A percentile compares a stretch with the other conserved stretches of the same genome.
phyloP scores from a whole-genome alignment of 2,797 vertebrate genomes.

The Phrynocephalus guinanensis region DNA sequence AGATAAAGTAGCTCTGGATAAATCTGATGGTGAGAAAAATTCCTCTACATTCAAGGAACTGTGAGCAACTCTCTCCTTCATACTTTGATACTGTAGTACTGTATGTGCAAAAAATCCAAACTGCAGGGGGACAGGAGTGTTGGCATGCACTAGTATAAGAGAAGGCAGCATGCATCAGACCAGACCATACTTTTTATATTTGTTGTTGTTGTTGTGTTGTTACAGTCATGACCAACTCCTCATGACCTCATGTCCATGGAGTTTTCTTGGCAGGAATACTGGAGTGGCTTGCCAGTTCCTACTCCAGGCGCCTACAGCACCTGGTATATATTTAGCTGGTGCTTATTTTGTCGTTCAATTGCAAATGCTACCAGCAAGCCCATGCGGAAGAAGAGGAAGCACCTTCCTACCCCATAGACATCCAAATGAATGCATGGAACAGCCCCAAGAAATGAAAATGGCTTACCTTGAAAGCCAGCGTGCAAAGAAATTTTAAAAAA shows the following conservation, averaged over 20 bases:
- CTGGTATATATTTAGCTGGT: not conserved
- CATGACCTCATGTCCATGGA: too few species aligned
- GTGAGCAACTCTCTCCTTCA: not conserved
- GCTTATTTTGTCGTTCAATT: not conserved
- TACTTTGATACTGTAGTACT: too few species aligned
- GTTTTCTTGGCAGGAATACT: too few species aligned
- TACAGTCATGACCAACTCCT: too few species aligned
- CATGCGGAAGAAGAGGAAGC: not conserved
- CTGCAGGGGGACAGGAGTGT: not conserved
- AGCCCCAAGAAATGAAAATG: not conserved
- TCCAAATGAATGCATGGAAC: not conserved
- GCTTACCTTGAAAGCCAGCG: slow-evolving; percentile 10
- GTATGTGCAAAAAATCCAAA: not conserved
- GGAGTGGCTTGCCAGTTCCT: too few species aligned
- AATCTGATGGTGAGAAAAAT: not conserved
- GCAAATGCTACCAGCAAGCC: not conserved
- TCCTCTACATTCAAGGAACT: not conserved
- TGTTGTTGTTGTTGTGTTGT: too few species aligned
- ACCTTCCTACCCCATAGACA: not conserved
- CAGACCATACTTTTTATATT: not conserved
- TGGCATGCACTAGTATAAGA: not conserved
- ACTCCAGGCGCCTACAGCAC: too few species aligned
- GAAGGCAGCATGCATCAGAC: not conserved
- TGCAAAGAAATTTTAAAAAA: not conserved
- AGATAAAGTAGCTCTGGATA: not conserved